Base-by-base conservation (phyloP, 2,797 vertebrate genomes). In the Ctenopoma multispine region DNA sequence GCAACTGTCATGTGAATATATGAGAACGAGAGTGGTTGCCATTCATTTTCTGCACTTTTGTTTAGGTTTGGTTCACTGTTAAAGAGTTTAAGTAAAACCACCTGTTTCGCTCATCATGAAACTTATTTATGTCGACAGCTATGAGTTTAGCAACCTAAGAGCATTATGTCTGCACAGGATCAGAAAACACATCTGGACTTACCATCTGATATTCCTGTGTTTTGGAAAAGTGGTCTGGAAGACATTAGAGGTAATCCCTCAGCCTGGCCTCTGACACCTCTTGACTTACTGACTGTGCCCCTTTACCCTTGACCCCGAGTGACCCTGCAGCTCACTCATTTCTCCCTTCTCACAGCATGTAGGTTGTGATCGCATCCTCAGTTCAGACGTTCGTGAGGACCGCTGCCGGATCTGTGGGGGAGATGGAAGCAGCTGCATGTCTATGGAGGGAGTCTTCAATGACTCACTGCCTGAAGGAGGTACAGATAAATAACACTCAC, bases 361-460 rank as follows among this genome's bases (percentile, higher is more conserved):
- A 50, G 98, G 98, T 80, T 99, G 98, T 0, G 97, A 99, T 89
- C 95, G 96, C 10, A 92, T 98, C 75, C 94, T 99, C 48, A 95
- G 96, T 86, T 99, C 97, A 0, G 97, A 98, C 36, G 89, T 96
- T 1, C 95, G 96, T 6, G 98, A 99, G 79, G 98, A 99, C 87
- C 97, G 96, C 79, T 99, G 97, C 69, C 94, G 97, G 0, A 88
- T 96, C 71, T 99, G 98, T 0, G 97, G 96, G 24, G 97, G 97
- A 0, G 97, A 99, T 0, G 97, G 97, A 44, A 97, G 95, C 89
- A 93, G 95, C 92, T 99, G 97, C 0, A 94, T 95, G 84, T 96
- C 96, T 68, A 88, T 97, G 10, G 97, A 99, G 87, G 97, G 96
- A 0, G 18, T 97, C 87, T 98, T 99, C 92, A 96, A 96, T 75